Percentiles rank a stretch among this genome's conserved stretches.
phyloP scores from a whole-genome alignment of 2,797 vertebrate genomes.

The Myotis findleyi region DNA sequence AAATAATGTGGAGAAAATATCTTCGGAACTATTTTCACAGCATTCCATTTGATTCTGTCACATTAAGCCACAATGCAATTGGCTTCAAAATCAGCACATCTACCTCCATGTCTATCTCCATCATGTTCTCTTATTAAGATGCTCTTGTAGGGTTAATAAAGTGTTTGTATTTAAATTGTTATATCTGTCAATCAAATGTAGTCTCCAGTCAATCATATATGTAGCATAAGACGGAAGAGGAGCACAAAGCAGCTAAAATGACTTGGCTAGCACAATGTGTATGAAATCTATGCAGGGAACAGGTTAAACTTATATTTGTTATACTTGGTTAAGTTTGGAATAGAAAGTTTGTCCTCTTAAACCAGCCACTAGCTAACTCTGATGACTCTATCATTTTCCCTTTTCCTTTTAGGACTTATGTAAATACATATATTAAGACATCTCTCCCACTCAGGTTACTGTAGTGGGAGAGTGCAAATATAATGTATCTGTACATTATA shows the following conservation, averaged over 20 bases:
- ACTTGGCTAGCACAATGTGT: background rate
- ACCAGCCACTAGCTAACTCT: background rate
- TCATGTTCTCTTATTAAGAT: conserved; percentile 54
- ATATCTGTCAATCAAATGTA: conserved; percentile 66
- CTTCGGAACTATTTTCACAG: conserved; percentile 39
- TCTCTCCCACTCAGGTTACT: background rate
- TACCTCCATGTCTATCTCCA: background rate
- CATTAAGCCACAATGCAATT: background rate
- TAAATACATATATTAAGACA: background rate
- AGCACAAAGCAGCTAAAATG: conserved; percentile 9
- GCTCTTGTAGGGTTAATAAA: conserved; percentile 68
- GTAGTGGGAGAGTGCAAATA: background rate
- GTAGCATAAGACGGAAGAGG: conserved; percentile 11
- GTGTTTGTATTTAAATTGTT: conserved; percentile 72
- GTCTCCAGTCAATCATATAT: conserved; percentile 66
- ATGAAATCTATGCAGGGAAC: conserved; percentile 22
- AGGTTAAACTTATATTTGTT: conserved; percentile 10
- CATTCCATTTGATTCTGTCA: conserved; percentile 50
- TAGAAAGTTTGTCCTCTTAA: background rate
- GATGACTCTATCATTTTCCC: background rate
- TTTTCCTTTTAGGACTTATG: background rate
- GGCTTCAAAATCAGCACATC: conserved; percentile 54
- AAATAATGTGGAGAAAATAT: conserved; percentile 1
- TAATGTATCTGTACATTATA: background rate
- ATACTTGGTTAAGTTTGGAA: conserved; percentile 27